phyloP scores from a whole-genome alignment of 2,797 vertebrate genomes.

The Silurus lanzhouensis region DNA sequence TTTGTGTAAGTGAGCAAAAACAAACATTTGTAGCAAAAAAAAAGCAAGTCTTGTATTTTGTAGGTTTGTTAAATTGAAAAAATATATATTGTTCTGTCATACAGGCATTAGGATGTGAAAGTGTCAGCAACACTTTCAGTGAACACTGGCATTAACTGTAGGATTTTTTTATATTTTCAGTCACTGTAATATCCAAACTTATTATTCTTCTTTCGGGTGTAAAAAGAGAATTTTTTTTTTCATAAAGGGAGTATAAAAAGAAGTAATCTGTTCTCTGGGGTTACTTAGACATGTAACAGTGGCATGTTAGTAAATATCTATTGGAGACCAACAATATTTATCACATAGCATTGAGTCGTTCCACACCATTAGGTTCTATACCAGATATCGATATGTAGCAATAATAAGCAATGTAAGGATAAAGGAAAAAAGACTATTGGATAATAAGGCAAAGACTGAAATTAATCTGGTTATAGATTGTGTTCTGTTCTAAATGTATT shows the following conservation, averaged over 20 bases:
- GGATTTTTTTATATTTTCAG: not conserved
- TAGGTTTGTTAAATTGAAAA: not conserved
- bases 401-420: not conserved
- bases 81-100: not conserved
- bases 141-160: not conserved
- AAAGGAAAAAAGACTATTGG: not conserved
- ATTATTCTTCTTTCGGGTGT: not conserved
- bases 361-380: not conserved
- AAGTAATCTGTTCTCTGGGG: not conserved
- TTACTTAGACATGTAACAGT: not conserved
- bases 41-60: not conserved
- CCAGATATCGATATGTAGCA: not conserved
- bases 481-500: not conserved
- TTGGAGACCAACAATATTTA: not conserved
- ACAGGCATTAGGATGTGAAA: not conserved
- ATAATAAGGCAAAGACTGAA: not conserved
- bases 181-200: not conserved
- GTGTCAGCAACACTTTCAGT: not conserved
- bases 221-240: not conserved
- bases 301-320: no score
- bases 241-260: not conserved
- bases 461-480: not conserved
- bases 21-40: not conserved
- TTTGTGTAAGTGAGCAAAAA: not conserved
- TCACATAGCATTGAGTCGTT: not conserved